Evolutionary conservation across 2,113 vertebrate species (phyloP), one percentile per base, ranked within the genome.

Genomic region (Arizona elegans): DNA sequence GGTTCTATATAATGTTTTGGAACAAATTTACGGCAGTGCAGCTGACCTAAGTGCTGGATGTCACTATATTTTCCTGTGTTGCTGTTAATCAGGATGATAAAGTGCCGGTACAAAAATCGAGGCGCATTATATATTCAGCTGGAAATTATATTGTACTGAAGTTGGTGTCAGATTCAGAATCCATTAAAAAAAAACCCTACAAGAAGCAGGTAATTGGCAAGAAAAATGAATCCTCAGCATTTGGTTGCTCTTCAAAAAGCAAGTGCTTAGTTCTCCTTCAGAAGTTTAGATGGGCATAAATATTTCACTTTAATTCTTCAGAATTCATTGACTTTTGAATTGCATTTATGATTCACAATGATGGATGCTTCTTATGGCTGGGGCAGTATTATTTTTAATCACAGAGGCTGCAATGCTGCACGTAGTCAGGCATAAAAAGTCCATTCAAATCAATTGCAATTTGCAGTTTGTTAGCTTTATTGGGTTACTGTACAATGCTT

Each of bases 211-310:
- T 96, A 96, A 96, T 94, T 96, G 93, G 95, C 94, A 95, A 95
- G 94, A 96, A 96, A 95, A 96, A 96, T 96, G 96, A 96, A 97
- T 96, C 95, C 94, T 95, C 62, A 81, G 87, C 95, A 92, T 96
- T 96, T 95, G 96, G 96, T 94, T 96, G 96, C 93, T 96, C 92
- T 94, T 94, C 90, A 95, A 95, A 94, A 93, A 96, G 96, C 94
- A 95, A 95, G 95, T 89, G 92, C 94, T 75, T 92, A 94, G 91
- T 94, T 89, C 94, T 96, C 33, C 59, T 81, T 96, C 95, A 96
- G 96, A 97, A 95, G 90, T 96, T 97, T 96, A 95, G 94, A 96
- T 89, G 92, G 88, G 92, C 94, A 96, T 96, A 97, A 96, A 96
- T 96, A 97, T 95, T 89, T 95, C 96, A 92, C 96, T 96, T 96